Percentiles rank a stretch among this genome's conserved stretches.
phyloP scores from a whole-genome alignment of 1,140 invertebrate species.

The Latrodectus geometricus region DNA sequence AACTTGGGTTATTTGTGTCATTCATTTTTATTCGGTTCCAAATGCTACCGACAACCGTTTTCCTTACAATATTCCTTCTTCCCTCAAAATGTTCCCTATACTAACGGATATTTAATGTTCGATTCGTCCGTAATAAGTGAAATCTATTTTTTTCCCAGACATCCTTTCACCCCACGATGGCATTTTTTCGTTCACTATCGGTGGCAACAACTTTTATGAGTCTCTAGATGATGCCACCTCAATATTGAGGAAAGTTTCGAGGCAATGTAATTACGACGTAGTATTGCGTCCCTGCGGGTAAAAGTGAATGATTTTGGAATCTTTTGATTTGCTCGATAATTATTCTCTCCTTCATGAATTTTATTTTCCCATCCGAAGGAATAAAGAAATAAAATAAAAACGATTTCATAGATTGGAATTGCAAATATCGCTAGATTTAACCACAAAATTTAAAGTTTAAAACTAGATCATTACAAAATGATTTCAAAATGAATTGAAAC shows the following conservation, averaged over 20 bases:
- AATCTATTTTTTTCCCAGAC: no score
- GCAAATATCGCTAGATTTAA: no score
- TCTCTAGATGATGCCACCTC: neutral
- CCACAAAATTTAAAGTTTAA: no score
- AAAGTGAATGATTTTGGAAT: neutral
- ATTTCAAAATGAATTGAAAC: no score
- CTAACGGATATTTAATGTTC: slow-evolving; percentile 44
- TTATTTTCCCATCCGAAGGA: neutral
- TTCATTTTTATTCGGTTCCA: no score
- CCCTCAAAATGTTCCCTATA: slow-evolving; percentile 4
- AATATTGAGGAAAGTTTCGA: neutral
- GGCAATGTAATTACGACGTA: neutral
- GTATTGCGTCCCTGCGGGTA: neutral
- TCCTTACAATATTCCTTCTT: neutral
- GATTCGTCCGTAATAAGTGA: neutral
- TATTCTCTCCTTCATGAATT: neutral
- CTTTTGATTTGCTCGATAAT: neutral
- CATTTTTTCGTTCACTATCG: no score
- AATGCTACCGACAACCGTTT: neutral
- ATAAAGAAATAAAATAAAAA: no score
- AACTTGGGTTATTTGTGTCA: neutral
- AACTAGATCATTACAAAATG: no score
- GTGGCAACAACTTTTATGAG: slow-evolving; percentile 12
- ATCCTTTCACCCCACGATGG: no score
- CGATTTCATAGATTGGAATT: no score